Base-by-base conservation (phyloP, 1,140 invertebrate species). In the Ceratitis capitata region DNA sequence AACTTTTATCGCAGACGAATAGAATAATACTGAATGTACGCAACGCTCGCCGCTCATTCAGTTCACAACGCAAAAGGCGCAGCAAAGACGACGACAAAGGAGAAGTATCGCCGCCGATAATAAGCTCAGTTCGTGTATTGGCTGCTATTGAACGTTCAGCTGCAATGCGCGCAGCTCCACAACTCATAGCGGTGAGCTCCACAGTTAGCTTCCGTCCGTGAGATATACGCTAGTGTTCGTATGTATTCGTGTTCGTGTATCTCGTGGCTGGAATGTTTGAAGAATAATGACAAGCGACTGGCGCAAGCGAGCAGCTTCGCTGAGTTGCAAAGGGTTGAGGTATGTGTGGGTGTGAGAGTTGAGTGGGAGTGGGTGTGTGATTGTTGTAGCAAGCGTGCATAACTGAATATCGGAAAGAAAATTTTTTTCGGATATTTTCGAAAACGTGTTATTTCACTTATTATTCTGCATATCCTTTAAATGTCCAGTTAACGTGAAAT, bases 1-100 rank as follows among this genome's bases (percentile, higher is more conserved):
- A 78, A 78, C 69, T 45, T 78, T 78, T 78, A 78, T 78, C 69
- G 69, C 39, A 45, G 69, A 78, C 69, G 69, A 78, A 78, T 78
- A 78, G 69, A 78, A 78, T 78, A 78, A 78, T 78, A 78, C 69
- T 78, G 69, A 78, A 78, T 78, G 39, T n/a, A 45, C 32, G 12
- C 39, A 45, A 39, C 39, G 16, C 39, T 78, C 69, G 4, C 39
- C 39, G 16, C 39, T 78, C 69, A 10, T 35, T 2, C 69, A 78
- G 23, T 26, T 78, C 69, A 45, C 69, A 78, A 78, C 69, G 69
- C 69, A 45, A 78, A n/a, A n/a, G n/a, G n/a, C 69, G 19, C 42
- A 47, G 26, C 69, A 47, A 26, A 19, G 39, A 42, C 64, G 29
- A 6, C 9, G 61, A 64, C 7, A 14, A 74, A 14, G 16, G 1